Evolutionary conservation across 2,888 invertebrate genomes (phyloP), one percentile per base, ranked within the genome.

Genomic region (Erannis defoliaria): DNA sequence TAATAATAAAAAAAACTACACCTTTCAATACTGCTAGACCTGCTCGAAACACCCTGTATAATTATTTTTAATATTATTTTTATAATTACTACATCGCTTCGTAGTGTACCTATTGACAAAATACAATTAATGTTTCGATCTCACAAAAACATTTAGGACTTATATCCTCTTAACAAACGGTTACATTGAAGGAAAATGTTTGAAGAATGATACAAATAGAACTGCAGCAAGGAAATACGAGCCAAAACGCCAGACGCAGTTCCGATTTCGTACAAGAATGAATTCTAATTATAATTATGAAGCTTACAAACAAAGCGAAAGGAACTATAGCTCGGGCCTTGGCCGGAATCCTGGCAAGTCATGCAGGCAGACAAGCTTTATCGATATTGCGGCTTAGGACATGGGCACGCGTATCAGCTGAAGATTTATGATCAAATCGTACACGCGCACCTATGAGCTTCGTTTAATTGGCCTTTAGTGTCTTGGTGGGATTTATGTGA

Each of bases 291-390:
- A 54, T 62, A 67, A 54, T 55, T 56, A 62, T 66, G 68, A 70
- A 65, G 59, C 42, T 55, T 61, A 62, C 62, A 65, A 70, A 82
- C 81, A 85, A 86, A 87, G 88, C 80, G 89, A 90, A 89, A 85
- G 89, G 88, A 78, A 60, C 62, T 72, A 70, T 67, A 73, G 68
- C 75, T 71, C 42, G 78, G 78, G 78, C 90, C 89, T 90, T 89
- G 90, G 86, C 89, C 90, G 81, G 81, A 66, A 87, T 89, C 82
- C 85, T 87, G 82, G 69, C 78, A 67, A 82, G 74, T 77, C 76
- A 75, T 75, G 74, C 64, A 74, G 71, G 70, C 72, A 59, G 65
- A 78, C 76, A 73, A 76, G 76, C 70, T 64, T 9, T 58, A 67
- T 60, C 57, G 62, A 43, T n/a, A 49, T 21, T 54, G 56, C 35